Evolutionary conservation across 2,888 invertebrate genomes (phyloP), one percentile per base, ranked within the genome.

Genomic region (Phortica okadai): DNA sequence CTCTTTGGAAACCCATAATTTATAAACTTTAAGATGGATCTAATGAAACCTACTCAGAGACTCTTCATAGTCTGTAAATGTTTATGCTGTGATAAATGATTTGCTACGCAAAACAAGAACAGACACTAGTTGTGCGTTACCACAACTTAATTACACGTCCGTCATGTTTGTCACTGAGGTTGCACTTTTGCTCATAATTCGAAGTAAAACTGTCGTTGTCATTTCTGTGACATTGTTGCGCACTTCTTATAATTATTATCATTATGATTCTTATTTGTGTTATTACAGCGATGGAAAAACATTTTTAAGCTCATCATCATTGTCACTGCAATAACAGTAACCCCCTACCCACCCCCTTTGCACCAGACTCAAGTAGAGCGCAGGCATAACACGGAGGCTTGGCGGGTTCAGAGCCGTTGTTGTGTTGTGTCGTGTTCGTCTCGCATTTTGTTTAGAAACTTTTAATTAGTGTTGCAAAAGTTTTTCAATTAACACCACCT

Each of bases 401-500:
- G 33, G 33, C 1, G 33, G 33, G 33, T 1, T 33, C 33, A 5
- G 21, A 21, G 21, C 21, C 21, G 21, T 21, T 21, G 33, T 33
- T 33, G 33, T 33, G 33, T 33, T 5, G 69, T 16, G 21, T 45
- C 56, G 70, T 64, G 64, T 64, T 33, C 33, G 33, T 33, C 33
- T 84, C 85, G 82, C 83, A 87, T 86, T 87, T 87, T 84, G 85
- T 83, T 87, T 87, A 87, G 87, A 89, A 89, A 89, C 89, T 89
- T 89, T 89, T 89, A 89, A 89, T 89, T 89, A 89, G 89, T 88
- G 89, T 86, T 89, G 84, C 84, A 81, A 89, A 89, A 89, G 89
- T 89, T 89, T 89, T 89, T 89, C 89, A 89, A 89, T 89, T 89
- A 89, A 89, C 89, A 89, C 89, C 89, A 89, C 89, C 89, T 89